These are phyloP conservation scores for Acanthochromis polyacanthus DNA, from an alignment of 2,113 vertebrate species.

Conservation along the genomic window DNA sequence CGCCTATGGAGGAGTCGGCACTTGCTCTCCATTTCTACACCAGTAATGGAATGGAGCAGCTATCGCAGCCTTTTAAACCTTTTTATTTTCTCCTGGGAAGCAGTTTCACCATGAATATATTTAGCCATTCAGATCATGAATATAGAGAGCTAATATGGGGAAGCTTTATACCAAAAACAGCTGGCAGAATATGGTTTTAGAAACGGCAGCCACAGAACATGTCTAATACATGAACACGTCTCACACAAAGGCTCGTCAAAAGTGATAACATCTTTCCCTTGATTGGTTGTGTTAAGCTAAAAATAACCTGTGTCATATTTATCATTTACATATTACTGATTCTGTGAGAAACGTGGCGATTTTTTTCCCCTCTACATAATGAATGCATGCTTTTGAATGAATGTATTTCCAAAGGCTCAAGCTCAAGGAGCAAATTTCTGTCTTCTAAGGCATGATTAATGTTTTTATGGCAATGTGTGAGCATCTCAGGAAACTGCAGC, in stretches of 20 bases:
- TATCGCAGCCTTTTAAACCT: slow-evolving; percentile 57
- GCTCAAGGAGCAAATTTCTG: too few species aligned
- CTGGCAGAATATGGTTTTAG: slow-evolving; percentile 22
- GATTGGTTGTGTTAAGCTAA: too few species aligned
- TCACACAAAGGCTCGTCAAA: background rate
- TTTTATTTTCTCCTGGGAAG: slow-evolving; percentile 47
- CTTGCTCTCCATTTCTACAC: slow-evolving; percentile 29
- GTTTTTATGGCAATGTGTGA: too few species aligned
- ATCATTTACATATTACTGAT: too few species aligned
- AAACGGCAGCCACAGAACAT: slow-evolving; percentile 11
- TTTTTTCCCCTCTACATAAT: too few species aligned
- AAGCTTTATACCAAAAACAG: slow-evolving; percentile 33
- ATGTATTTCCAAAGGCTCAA: too few species aligned
- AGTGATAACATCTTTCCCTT: too few species aligned
- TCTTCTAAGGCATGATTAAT: too few species aligned
- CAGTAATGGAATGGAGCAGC: slow-evolving; percentile 59
- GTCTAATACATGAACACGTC: background rate
- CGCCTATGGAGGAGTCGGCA: slow-evolving; percentile 34
- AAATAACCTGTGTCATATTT: too few species aligned
- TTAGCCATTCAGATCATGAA: slow-evolving; percentile 66
- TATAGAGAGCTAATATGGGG: slow-evolving; percentile 61
- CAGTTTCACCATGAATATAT: slow-evolving; percentile 64
- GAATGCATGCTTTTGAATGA: too few species aligned
- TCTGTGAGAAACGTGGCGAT: too few species aligned
- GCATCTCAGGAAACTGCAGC: too few species aligned